These are phyloP conservation scores for Discoglossus pictus DNA, from an alignment of 2,797 vertebrate species.

Conservation along the genomic window DNA sequence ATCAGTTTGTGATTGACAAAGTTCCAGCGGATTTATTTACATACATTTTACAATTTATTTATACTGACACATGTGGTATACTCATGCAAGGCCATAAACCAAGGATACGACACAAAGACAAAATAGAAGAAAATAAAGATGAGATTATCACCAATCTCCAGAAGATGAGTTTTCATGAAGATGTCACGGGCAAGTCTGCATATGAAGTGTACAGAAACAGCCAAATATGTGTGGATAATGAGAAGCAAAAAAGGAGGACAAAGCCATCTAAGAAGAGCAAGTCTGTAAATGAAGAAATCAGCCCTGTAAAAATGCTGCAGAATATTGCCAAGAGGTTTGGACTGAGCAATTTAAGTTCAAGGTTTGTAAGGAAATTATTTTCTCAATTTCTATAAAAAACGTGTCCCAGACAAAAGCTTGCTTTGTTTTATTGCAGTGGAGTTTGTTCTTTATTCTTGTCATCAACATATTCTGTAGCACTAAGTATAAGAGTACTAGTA, in stretches of 20 bases:
- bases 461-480: too few relatives aligned
- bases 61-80: slow-evolving; percentile 91
- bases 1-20: slow-evolving; percentile 86
- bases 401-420: too few relatives aligned
- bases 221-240: slow-evolving; percentile 68
- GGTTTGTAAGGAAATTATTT: slow-evolving; percentile 69
- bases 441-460: too few relatives aligned
- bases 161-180: slow-evolving; percentile 73
- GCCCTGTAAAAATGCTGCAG: slow-evolving; percentile 88
- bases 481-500: too few relatives aligned
- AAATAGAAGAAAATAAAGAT: slow-evolving; percentile 71
- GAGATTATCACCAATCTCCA: slow-evolving; percentile 82
- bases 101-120: slow-evolving; percentile 63
- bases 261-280: slow-evolving; percentile 79
- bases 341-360: slow-evolving; percentile 80
- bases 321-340: slow-evolving; percentile 86
- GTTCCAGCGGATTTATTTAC: slow-evolving; percentile 83
- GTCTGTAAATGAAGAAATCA: slow-evolving; percentile 68
- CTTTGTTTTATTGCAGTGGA: too few relatives aligned
- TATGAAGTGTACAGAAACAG: slow-evolving; percentile 86
- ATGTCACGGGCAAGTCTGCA: slow-evolving; percentile 76
- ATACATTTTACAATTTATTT: slow-evolving; percentile 86
- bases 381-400: neutral
- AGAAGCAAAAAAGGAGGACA: slow-evolving; percentile 78
- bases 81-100: slow-evolving; percentile 81